A percentile compares a stretch with the other conserved stretches of the same genome.
These are phyloP conservation scores for Struthio camelus DNA, from an alignment of 2,113 vertebrate genomes.

Conservation along the genomic window DNA sequence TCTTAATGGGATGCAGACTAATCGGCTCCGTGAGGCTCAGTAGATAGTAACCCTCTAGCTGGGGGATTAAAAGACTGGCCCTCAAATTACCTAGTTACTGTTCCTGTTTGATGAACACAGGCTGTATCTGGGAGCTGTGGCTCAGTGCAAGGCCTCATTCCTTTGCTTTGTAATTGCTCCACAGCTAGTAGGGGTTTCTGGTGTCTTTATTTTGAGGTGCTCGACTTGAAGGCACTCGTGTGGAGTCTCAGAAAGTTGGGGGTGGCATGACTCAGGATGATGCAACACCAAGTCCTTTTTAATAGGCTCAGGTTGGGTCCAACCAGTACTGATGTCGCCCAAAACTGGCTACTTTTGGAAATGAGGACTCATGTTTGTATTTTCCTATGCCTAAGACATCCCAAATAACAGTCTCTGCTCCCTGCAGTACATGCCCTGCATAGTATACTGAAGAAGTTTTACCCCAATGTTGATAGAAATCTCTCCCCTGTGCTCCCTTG, in stretches of 20 bases:
- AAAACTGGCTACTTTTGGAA: not conserved
- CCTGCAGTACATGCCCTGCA: not conserved
- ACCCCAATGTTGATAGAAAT: not conserved
- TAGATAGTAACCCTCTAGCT: not conserved
- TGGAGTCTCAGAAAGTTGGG: not conserved
- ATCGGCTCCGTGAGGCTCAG: not conserved
- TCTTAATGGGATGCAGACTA: slow-evolving; percentile 34
- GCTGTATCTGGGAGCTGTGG: not conserved
- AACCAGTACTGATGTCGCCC: not conserved
- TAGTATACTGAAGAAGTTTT: too few relatives aligned
- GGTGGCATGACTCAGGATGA: not conserved
- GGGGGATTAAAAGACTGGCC: slow-evolving; percentile 14
- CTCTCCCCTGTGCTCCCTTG: not conserved
- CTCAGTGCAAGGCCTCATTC: not conserved
- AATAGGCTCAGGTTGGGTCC: not conserved
- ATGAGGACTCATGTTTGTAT: not conserved
- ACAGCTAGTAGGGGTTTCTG: not conserved
- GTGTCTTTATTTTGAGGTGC: not conserved
- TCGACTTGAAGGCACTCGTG: not conserved
- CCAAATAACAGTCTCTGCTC: not conserved
- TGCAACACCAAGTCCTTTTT: not conserved
- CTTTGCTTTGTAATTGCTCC: not conserved
- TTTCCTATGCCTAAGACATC: not conserved
- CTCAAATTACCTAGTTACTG: slow-evolving; percentile 29
- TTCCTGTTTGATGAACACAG: not conserved